phyloP scores from a whole-genome alignment of 2,888 invertebrate genomes.

The Drosophila hamatofila region DNA sequence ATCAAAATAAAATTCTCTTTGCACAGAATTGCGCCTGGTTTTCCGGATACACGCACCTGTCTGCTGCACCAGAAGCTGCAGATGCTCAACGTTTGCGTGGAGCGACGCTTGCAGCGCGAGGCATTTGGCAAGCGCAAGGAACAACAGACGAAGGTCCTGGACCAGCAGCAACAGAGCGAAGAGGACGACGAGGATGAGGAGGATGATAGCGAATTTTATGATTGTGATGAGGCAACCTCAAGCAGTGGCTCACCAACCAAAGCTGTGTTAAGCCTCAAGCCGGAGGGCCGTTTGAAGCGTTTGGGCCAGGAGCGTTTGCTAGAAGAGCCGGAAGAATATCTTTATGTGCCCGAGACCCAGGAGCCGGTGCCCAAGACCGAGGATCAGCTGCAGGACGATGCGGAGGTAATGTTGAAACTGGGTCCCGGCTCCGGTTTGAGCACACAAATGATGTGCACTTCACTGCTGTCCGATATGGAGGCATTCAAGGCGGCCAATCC shows the following conservation, averaged over 20 bases:
- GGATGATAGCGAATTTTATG: conserved; percentile 91
- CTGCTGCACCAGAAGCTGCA: conserved; percentile 98
- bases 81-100: conserved; percentile 92
- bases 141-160: conserved; percentile 44
- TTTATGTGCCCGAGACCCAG: conserved; percentile 94
- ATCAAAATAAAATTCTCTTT: background rate
- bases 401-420: conserved; percentile 94
- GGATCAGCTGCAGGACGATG: conserved; percentile 97
- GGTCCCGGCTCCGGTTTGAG: conserved; percentile 93
- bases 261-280: conserved; percentile 86
- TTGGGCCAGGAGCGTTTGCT: conserved; percentile 89
- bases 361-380: conserved; percentile 99
- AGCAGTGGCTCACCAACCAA: conserved; percentile 57
- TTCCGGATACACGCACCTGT: conserved; percentile 95
- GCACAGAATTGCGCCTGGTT: conserved; percentile 91
- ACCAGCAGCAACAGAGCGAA: conserved; percentile 17
- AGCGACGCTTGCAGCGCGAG: conserved; percentile 85
- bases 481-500: conserved; percentile 99
- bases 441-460: conserved; percentile 97
- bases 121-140: conserved; percentile 78
- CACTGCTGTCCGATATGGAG: conserved; percentile 98
- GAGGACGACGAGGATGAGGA: conserved; percentile 39
- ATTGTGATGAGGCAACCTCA: conserved; percentile 87
- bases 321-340: conserved; percentile 88
- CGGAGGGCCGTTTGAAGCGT: conserved; percentile 90